These are phyloP conservation scores for Agapetus fuscipes DNA, from an alignment of 2,888 invertebrate genomes.

Conservation along the genomic window DNA sequence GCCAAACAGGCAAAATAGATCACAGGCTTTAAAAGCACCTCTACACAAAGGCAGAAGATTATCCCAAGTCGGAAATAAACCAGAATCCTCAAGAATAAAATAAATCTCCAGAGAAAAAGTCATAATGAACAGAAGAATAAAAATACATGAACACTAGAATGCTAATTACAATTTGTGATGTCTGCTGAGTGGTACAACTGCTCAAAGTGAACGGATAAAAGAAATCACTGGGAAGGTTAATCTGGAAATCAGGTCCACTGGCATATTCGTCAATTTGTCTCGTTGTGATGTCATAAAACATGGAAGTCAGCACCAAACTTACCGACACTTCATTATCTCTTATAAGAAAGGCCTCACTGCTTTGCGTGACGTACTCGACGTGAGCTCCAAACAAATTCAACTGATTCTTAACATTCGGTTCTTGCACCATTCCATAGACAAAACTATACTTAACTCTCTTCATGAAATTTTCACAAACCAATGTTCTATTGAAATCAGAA, in stretches of 20 bases:
- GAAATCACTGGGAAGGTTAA: slow-evolving; percentile 60
- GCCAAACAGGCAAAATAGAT: too few relatives aligned
- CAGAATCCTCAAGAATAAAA: too few relatives aligned
- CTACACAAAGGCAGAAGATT: too few relatives aligned
- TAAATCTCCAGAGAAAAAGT: too few relatives aligned
- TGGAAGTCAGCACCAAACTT: slow-evolving; percentile 26
- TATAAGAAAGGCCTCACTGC: slow-evolving; percentile 4
- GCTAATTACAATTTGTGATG: too few relatives aligned
- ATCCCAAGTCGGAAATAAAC: too few relatives aligned
- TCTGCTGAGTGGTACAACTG: too few relatives aligned
- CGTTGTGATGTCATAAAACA: slow-evolving; percentile 34
- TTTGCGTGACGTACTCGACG: slow-evolving; percentile 5
- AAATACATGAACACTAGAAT: too few relatives aligned
- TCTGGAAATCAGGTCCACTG: slow-evolving; percentile 52
- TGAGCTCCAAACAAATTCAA: slow-evolving; percentile 12
- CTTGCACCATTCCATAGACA: slow-evolving; percentile 35
- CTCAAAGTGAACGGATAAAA: slow-evolving; percentile 57
- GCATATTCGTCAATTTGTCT: slow-evolving; percentile 34
- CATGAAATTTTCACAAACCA: slow-evolving; percentile 31
- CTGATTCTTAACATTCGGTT: slow-evolving; percentile 3
- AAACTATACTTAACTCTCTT: slow-evolving; percentile 31
- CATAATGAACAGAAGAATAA: too few relatives aligned
- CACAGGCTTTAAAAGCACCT: too few relatives aligned
- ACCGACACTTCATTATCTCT: slow-evolving; percentile 1
- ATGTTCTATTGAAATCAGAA: slow-evolving; percentile 24